These are phyloP conservation scores for Drosophila aff. DNA, from an alignment of 1,140 invertebrate genomes.

Conservation along the genomic window DNA sequence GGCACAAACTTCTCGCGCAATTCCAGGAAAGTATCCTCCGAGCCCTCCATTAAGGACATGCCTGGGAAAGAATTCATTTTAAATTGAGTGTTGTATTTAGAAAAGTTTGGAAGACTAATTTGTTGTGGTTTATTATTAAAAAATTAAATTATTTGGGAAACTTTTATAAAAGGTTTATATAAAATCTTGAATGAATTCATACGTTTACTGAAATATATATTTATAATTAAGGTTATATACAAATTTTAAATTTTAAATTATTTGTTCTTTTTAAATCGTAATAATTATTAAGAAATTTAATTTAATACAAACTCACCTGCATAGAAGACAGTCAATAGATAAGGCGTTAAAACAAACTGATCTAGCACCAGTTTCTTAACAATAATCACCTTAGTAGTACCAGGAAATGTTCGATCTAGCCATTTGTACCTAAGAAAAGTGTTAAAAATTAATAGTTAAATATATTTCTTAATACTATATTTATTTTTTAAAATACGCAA, in stretches of 20 bases:
- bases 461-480: not conserved
- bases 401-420: slow-evolving; percentile 89
- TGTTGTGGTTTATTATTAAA: too few relatives aligned
- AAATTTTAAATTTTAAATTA: too few relatives aligned
- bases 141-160: not conserved
- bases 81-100: not conserved
- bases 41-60: slow-evolving; percentile 90
- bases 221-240: too few relatives aligned
- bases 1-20: slow-evolving; percentile 89
- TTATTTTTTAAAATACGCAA: not conserved
- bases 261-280: not conserved
- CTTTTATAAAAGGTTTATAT: not conserved
- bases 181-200: too few relatives aligned
- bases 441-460: not conserved
- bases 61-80: slow-evolving; percentile 85
- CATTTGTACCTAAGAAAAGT: slow-evolving; percentile 89
- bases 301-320: slow-evolving; percentile 86
- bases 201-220: too few relatives aligned
- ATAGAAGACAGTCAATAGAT: slow-evolving; percentile 89
- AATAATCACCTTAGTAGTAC: slow-evolving; percentile 88
- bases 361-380: slow-evolving; percentile 91
- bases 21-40: slow-evolving; percentile 89
- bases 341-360: slow-evolving; percentile 91
- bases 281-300: not conserved
- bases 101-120: not conserved